These are phyloP conservation scores for Phoxinus dragarum DNA, from an alignment of 2,797 vertebrate genomes.

Conservation along the genomic window DNA sequence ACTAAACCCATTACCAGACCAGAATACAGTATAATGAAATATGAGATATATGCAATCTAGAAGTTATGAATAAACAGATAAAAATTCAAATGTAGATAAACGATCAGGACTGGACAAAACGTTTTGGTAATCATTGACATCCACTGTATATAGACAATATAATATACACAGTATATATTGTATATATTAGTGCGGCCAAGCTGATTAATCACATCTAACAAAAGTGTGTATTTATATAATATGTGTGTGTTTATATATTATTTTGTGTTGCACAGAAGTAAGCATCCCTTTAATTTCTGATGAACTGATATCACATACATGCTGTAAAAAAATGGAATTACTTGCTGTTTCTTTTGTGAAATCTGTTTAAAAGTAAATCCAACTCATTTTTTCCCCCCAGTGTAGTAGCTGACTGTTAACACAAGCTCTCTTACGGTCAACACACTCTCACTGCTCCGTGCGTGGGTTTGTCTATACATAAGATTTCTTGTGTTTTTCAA, in stretches of 20 bases:
- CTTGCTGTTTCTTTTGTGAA: background rate
- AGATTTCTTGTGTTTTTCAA: background rate
- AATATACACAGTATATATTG: no score
- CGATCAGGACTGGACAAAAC: background rate
- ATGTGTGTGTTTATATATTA: no score
- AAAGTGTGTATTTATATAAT: no score
- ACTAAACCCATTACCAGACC: background rate
- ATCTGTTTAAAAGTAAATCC: background rate
- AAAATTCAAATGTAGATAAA: background rate
- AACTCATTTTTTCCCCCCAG: background rate
- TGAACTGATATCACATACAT: background rate
- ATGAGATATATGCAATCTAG: background rate
- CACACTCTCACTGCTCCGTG: background rate
- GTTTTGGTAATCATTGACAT: background rate
- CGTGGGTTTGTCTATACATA: background rate
- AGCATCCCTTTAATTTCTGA: background rate
- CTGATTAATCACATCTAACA: no score
- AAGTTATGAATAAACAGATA: background rate
- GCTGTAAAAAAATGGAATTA: background rate
- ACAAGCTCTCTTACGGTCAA: background rate
- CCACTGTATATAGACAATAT: no score
- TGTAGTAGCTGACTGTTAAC: background rate
- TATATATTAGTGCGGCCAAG: no score
- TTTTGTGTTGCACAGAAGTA: background rate
- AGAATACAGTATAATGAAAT: background rate